A percentile compares a stretch with the other conserved stretches of the same genome.
Conservation (phyloP, 92 coral and sea anemone genomes). For the Porites divaricata region DNA sequence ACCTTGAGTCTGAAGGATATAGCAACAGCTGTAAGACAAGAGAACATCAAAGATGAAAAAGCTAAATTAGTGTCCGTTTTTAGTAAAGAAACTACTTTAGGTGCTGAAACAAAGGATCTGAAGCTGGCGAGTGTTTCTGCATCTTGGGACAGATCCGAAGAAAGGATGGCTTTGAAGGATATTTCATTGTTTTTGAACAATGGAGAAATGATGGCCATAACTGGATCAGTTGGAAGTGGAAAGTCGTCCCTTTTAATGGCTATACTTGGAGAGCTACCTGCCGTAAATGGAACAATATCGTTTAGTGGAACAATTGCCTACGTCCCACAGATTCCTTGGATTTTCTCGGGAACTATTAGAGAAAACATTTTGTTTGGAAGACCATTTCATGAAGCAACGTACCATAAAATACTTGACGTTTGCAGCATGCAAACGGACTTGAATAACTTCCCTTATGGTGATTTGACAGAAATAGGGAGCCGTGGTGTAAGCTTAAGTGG, state of each 20-base stretch:
- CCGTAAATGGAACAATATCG: background rate
- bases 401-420: constrained; percentile 1
- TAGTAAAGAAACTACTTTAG: background rate
- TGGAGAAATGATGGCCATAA: constrained; percentile 24
- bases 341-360: constrained; percentile 45
- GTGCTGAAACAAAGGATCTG: background rate
- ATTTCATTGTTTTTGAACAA: constrained; percentile 6
- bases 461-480: constrained; percentile 38
- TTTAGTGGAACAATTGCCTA: constrained; percentile 35
- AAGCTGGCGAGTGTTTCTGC: constrained; percentile 5
- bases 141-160: constrained; percentile 17
- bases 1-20: background rate
- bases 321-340: constrained; percentile 52
- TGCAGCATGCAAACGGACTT: constrained; percentile 27
- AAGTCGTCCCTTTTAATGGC: constrained; percentile 40
- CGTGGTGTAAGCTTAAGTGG: constrained; percentile 45
- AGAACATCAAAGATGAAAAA: constrained; percentile 5
- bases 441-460: constrained; percentile 23
- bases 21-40: background rate
- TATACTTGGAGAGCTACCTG: constrained; percentile 51
- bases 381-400: constrained; percentile 23
- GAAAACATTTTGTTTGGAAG: constrained; percentile 41
- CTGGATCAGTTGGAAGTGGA: constrained; percentile 56
- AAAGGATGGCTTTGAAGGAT: constrained; percentile 10
- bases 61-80: background rate